Evolutionary conservation across 1,140 invertebrate species (phyloP).

Genomic region (Trachymyrmex septentrionalis): DNA sequence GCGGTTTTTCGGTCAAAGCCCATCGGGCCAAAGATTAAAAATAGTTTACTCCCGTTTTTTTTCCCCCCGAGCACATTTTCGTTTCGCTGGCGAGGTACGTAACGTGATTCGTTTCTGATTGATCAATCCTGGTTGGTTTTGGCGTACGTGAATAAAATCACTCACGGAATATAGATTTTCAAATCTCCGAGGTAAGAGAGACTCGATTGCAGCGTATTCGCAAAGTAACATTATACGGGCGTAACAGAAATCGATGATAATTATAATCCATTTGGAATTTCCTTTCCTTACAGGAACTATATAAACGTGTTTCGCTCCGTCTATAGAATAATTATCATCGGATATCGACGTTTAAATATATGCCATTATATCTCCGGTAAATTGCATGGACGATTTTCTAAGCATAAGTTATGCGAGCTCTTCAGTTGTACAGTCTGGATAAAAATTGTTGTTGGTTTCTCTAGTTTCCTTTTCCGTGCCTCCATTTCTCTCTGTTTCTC

Average conservation of each 20-base stretch:
- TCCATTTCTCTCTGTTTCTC: not conserved
- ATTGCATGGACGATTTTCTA: slow-evolving; percentile 22
- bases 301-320: slow-evolving; percentile 4
- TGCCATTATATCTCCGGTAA: slow-evolving; percentile 14
- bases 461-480: not conserved
- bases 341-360: slow-evolving; percentile 32
- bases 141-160: slow-evolving; percentile 39
- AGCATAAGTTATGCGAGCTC: slow-evolving; percentile 10
- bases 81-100: not conserved
- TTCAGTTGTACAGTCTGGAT: slow-evolving; percentile 19
- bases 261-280: slow-evolving; percentile 45
- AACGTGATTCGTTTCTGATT: slow-evolving; percentile 11
- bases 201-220: not conserved
- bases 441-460: slow-evolving; percentile 12
- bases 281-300: not conserved
- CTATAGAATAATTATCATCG: slow-evolving; percentile 53
- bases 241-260: slow-evolving; percentile 53
- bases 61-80: not conserved
- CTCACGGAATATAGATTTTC: slow-evolving; percentile 18
- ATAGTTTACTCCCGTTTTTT: not conserved
- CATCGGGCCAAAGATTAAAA: slow-evolving; percentile 24
- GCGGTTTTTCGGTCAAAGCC: slow-evolving; percentile 35
- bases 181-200: too few relatives aligned
- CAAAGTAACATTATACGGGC: not conserved
- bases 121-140: slow-evolving; percentile 24